These are phyloP conservation scores for Thalassaphorura encarpata DNA, from an alignment of 1,140 invertebrate genomes.

Conservation along the genomic window DNA sequence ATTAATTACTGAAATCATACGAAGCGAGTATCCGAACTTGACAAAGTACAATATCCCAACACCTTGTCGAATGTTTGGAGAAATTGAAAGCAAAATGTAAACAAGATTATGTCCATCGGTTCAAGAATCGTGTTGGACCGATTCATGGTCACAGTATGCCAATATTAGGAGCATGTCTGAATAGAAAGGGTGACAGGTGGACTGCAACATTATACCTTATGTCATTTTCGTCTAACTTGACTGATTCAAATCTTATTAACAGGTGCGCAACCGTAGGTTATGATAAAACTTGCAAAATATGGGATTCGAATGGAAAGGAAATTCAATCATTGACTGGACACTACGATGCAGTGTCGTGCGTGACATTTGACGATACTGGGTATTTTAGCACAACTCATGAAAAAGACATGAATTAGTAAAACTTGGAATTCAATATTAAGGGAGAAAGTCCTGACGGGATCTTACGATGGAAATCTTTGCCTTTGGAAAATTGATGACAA, in stretches of 20 bases:
- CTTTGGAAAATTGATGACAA: too few relatives aligned
- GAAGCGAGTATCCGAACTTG: not conserved
- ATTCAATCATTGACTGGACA: conserved; percentile 59
- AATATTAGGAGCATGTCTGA: conserved; percentile 65
- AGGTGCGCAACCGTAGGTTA: conserved; percentile 73
- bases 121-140: conserved; percentile 56
- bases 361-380: conserved; percentile 52
- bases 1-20: not conserved
- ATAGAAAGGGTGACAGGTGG: conserved; percentile 54
- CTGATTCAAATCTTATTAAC: conserved; percentile 14
- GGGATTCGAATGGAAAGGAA: conserved; percentile 62
- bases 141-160: conserved; percentile 63
- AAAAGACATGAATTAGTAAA: not conserved
- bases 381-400: not conserved
- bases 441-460: conserved; percentile 5
- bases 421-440: not conserved
- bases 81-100: conserved; percentile 45
- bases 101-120: conserved; percentile 47
- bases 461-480: conserved; percentile 11
- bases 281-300: conserved; percentile 72
- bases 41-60: conserved; percentile 33
- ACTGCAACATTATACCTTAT: conserved; percentile 22
- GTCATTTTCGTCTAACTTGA: not conserved
- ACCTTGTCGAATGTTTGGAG: conserved; percentile 43
- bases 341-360: conserved; percentile 67